phyloP scores from a whole-genome alignment of 1,140 invertebrate genomes.

The Pantala flavescens region DNA sequence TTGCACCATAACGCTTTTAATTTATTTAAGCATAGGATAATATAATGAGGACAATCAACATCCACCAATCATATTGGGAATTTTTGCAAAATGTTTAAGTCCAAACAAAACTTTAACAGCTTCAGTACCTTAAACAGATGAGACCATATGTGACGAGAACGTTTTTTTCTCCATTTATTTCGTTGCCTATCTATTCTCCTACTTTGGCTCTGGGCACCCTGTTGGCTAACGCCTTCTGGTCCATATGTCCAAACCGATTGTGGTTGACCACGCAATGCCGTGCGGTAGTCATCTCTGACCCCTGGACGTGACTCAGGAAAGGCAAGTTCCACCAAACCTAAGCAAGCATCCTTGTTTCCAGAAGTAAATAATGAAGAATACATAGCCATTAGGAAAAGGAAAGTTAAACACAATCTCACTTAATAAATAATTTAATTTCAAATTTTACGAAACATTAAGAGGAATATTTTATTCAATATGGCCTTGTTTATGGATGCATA shows the following conservation, averaged over 20 bases:
- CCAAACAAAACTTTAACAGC: not conserved
- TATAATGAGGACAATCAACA: too few species aligned
- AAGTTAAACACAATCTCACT: too few species aligned
- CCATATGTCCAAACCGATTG: not conserved
- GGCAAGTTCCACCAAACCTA: conserved; percentile 80
- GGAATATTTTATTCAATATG: too few species aligned
- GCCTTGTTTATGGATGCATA: too few species aligned
- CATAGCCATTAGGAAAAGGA: too few species aligned
- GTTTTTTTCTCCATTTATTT: conserved; percentile 35
- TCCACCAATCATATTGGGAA: too few species aligned
- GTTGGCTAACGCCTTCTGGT: not conserved
- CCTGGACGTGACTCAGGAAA: conserved; percentile 68
- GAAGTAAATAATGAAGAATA: too few species aligned
- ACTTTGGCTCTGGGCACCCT: not conserved
- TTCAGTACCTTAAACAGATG: conserved; percentile 37
- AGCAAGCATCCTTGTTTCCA: conserved; percentile 59
- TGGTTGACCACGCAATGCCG: conserved; percentile 18
- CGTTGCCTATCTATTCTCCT: conserved; percentile 22
- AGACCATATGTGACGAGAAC: conserved; percentile 36
- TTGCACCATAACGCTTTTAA: too few species aligned
- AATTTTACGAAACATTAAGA: too few species aligned
- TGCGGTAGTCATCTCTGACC: conserved; percentile 33
- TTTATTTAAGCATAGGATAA: too few species aligned
- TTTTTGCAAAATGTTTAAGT: too few species aligned
- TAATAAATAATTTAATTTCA: too few species aligned